Evolutionary conservation across 2,113 vertebrate species (phyloP).

Genomic region (Pygoscelis adeliae): DNA sequence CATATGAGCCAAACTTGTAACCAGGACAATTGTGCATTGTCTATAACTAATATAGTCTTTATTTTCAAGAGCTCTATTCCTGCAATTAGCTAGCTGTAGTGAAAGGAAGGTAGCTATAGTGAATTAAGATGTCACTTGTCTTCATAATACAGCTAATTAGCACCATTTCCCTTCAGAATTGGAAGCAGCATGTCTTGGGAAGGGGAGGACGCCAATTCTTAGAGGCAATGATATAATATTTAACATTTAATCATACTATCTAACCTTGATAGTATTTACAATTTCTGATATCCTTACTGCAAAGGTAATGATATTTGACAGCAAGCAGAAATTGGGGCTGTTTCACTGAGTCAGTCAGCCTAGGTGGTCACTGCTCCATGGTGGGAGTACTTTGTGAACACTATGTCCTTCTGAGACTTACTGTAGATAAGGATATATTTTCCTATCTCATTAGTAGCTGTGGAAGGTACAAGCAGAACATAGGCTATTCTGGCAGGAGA

Average conservation of each 20-base stretch:
- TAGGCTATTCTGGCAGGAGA: neutral
- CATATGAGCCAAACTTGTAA: neutral
- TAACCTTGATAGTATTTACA: neutral
- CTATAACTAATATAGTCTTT: neutral
- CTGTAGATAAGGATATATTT: neutral
- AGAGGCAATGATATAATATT: neutral
- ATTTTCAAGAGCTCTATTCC: neutral
- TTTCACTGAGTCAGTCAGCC: neutral
- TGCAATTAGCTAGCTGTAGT: neutral
- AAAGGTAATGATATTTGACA: neutral
- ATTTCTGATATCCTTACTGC: neutral
- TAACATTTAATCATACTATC: neutral
- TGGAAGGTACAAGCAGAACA: neutral
- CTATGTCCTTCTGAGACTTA: neutral
- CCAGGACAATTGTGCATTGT: neutral
- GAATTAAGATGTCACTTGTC: neutral
- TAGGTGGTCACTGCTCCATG: neutral
- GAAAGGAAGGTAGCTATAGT: neutral
- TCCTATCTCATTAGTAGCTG: neutral
- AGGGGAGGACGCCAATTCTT: neutral
- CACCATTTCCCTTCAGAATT: neutral
- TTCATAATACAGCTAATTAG: slow-evolving; percentile 22
- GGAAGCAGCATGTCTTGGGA: neutral
- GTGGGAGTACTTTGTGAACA: neutral
- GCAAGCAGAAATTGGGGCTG: neutral